A percentile compares a stretch with the other conserved stretches of the same genome.
Conservation (phyloP, 2,797 vertebrate genomes). For the Holocentrus rufus region DNA sequence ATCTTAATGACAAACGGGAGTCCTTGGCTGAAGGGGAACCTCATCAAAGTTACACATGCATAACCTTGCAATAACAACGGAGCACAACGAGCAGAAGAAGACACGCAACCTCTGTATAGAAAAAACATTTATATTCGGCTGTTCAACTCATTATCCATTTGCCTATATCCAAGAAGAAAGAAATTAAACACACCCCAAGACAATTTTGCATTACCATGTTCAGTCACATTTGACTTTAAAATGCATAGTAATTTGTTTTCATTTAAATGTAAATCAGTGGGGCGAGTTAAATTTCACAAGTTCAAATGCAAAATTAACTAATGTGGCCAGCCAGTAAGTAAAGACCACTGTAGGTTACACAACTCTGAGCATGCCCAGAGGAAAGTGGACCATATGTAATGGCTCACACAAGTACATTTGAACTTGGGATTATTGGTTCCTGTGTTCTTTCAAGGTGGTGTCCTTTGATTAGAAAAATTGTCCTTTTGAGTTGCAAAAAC, state of each 20-base stretch:
- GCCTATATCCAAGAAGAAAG: slow-evolving; percentile 18
- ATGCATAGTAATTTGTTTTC: slow-evolving; percentile 52
- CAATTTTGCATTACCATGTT: slow-evolving; percentile 37
- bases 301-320: slow-evolving; percentile 11
- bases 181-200: slow-evolving; percentile 12
- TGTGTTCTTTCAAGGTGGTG: neutral
- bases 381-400: no score
- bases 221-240: slow-evolving; percentile 15
- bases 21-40: slow-evolving; percentile 73
- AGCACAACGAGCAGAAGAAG: slow-evolving; percentile 20
- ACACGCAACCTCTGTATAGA: slow-evolving; percentile 33
- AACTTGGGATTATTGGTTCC: slow-evolving; percentile 23
- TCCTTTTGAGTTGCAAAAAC: slow-evolving; percentile 18
- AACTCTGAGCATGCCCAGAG: no score
- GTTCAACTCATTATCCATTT: slow-evolving; percentile 36
- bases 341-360: no score
- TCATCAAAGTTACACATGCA: slow-evolving; percentile 68
- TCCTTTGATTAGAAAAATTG: slow-evolving; percentile 21
- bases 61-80: slow-evolving; percentile 52
- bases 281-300: slow-evolving; percentile 9
- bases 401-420: neutral
- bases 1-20: slow-evolving; percentile 75
- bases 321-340: no score
- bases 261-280: slow-evolving; percentile 71
- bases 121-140: slow-evolving; percentile 52